Conservation (phyloP, 2,888 invertebrate species). For the Yponomeuta malinellus region DNA sequence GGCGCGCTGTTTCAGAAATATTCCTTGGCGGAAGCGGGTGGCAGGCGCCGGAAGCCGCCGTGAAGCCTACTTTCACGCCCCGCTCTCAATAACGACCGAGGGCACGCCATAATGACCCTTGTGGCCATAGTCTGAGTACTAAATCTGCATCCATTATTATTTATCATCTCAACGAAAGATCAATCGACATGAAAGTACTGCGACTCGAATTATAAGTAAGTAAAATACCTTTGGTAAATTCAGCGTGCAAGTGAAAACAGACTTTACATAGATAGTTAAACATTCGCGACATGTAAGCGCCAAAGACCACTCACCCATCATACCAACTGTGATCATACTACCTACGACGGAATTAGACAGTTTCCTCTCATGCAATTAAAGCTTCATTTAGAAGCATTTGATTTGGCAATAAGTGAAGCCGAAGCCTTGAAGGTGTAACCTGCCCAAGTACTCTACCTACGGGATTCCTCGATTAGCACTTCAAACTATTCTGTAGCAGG, state of each 20-base stretch:
- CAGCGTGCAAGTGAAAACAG: neutral
- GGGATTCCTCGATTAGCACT: neutral
- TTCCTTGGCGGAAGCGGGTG: slow-evolving; percentile 46
- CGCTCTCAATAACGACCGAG: slow-evolving; percentile 8
- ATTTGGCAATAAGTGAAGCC: no score
- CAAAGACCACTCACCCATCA: no score
- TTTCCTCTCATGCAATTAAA: no score
- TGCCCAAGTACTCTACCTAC: neutral
- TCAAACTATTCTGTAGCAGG: neutral
- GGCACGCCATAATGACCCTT: slow-evolving; percentile 11
- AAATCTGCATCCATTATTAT: neutral
- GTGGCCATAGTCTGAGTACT: neutral
- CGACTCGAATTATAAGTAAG: no score
- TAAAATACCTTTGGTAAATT: neutral
- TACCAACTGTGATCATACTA: no score
- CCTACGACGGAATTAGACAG: no score
- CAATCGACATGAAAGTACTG: neutral
- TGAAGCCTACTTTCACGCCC: slow-evolving; percentile 52
- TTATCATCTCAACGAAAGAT: neutral
- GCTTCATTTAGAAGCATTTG: no score
- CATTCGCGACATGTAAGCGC: neutral
- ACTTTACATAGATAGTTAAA: neutral
- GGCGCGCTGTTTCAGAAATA: slow-evolving; percentile 31
- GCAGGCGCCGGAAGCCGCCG: slow-evolving; percentile 41
- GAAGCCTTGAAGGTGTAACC: no score